A percentile compares a stretch with the other conserved stretches of the same genome.
phyloP scores from a whole-genome alignment of 2,797 vertebrate species.

The Tokudaia muenninki region DNA sequence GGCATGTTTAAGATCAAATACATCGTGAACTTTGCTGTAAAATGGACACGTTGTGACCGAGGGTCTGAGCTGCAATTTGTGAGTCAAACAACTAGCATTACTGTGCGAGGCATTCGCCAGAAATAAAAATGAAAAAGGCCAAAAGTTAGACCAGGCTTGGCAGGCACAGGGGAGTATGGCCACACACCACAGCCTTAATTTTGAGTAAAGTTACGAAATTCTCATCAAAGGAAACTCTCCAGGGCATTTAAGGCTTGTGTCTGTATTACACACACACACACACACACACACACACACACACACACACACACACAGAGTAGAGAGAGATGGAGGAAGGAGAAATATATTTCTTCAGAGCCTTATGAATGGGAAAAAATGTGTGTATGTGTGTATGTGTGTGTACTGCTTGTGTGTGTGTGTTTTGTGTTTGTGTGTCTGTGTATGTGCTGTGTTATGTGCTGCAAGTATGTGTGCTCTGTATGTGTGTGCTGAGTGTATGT shows the following conservation, averaged over 20 bases:
- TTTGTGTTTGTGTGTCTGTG: not conserved
- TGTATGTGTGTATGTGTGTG: not conserved
- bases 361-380: not conserved
- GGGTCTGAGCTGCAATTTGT: constrained; percentile 24
- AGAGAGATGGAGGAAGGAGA: not conserved
- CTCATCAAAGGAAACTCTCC: constrained; percentile 33
- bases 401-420: not conserved
- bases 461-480: not conserved
- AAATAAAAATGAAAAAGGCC: constrained; percentile 58
- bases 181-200: not conserved
- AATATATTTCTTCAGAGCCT: constrained; percentile 28
- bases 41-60: constrained; percentile 39
- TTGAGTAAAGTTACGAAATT: constrained; percentile 41
- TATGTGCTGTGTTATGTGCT: not conserved
- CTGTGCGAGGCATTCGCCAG: constrained; percentile 3
- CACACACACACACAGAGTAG: not conserved
- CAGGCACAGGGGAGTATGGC: not conserved
- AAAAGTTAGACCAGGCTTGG: not conserved
- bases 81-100: constrained; percentile 49
- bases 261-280: not conserved
- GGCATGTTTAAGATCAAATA: constrained; percentile 67
- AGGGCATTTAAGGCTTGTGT: not conserved
- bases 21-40: constrained; percentile 16
- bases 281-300: not conserved
- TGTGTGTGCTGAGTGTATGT: not conserved